These are phyloP conservation scores for Limanda limanda DNA, from an alignment of 2,113 vertebrate genomes.

Conservation along the genomic window DNA sequence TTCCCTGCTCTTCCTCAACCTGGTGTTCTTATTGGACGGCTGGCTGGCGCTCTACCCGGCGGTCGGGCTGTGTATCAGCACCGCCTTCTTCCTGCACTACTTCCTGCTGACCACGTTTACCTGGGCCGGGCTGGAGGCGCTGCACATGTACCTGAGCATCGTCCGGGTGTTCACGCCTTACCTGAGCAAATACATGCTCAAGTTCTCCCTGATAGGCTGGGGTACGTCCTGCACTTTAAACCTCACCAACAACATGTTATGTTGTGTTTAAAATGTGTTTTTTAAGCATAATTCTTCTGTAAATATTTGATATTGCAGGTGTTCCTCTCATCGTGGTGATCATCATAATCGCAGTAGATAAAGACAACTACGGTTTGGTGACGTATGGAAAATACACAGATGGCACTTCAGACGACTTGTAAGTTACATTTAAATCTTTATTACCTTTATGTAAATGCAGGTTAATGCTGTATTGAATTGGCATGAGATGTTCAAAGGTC, in stretches of 20 bases:
- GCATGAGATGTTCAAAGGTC: too few relatives aligned
- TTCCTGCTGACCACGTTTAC: slow-evolving; percentile 95
- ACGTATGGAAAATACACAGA: slow-evolving; percentile 84
- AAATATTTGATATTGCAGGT: slow-evolving; percentile 79
- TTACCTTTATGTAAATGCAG: not conserved
- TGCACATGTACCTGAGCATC: slow-evolving; percentile 97
- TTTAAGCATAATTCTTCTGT: not conserved
- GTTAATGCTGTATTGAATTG: not conserved
- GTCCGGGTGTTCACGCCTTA: slow-evolving; percentile 89
- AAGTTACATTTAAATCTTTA: slow-evolving; percentile 72
- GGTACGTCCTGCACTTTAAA: slow-evolving; percentile 76
- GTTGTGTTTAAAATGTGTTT: not conserved
- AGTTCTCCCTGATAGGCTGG: slow-evolving; percentile 92
- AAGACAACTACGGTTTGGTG: slow-evolving; percentile 89
- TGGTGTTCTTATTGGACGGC: slow-evolving; percentile 90
- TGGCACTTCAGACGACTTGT: slow-evolving; percentile 89
- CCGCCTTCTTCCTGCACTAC: slow-evolving; percentile 95
- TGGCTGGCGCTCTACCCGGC: slow-evolving; percentile 89
- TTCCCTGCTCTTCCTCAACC: slow-evolving; percentile 90
- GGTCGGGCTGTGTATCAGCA: slow-evolving; percentile 87
- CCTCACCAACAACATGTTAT: slow-evolving; percentile 11
- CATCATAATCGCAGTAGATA: slow-evolving; percentile 86
- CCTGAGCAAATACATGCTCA: slow-evolving; percentile 94
- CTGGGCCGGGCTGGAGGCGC: slow-evolving; percentile 96
- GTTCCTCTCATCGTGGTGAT: slow-evolving; percentile 88